Evolutionary conservation across 2,888 invertebrate species (phyloP), one percentile per base, ranked within the genome.

Genomic region (Eucera pruinosa): DNA sequence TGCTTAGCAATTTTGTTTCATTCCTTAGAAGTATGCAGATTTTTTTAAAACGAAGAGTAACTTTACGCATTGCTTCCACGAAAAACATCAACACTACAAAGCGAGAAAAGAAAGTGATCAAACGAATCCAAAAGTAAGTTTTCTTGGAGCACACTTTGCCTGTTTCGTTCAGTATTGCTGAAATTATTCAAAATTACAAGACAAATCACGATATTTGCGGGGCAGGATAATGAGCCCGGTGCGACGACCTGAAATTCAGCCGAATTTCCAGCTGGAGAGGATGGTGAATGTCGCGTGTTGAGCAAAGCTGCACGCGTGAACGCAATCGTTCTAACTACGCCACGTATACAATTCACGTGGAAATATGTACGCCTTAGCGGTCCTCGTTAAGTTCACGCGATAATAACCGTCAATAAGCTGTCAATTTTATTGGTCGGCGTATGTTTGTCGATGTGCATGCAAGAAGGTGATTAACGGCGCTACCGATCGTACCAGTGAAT

Each of bases 391-490:
- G 67, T 61, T 60, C 76, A 60, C 71, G 23, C 67, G 36, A 27
- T 80, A 82, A 83, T 78, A 71, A 75, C 73, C 67, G 74, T 68
- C 77, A 78, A 84, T 80, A 75, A 75, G 68, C 80, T 83, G 83
- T 83, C 83, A 82, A 82, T n/a, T n/a, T n/a, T n/a, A n/a, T 83
- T 77, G 73, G 45, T 61, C 48, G 60, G 65, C 66, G 74, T 61
- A 61, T 52, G 60, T 72, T 80, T 77, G 61, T 62, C 57, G 57
- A 50, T 52, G 33, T 57, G 72, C n/a, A n/a, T n/a, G 48, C 52
- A 65, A 61, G 68, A 65, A 58, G 68, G 18, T n/a, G 52, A 52
- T 41, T 75, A 65, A 68, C 62, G 48, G 23, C 71, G 43, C 55
- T 43, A 41, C 36, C 48, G 50, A 55, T 45, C 57, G 25, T 25